Base-by-base conservation (phyloP, 2,113 vertebrate genomes). In the Perognathus longimembris region DNA sequence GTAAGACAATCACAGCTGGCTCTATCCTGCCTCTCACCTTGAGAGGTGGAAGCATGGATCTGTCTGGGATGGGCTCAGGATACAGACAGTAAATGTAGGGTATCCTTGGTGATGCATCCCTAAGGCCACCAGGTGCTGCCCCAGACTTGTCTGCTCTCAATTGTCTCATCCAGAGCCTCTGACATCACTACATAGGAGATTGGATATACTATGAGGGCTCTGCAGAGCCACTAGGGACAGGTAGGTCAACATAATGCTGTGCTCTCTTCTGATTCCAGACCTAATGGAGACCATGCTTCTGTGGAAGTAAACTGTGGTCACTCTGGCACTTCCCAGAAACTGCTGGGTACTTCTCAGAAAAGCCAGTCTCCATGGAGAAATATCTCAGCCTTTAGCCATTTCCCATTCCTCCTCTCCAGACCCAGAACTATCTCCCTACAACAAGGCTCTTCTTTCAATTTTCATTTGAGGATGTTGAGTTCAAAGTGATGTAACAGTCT, bases 271-370 rank as follows among this genome's bases (percentile, higher is more conserved):
- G 0, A 45, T 24, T 78, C 57, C 40, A 59, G 67, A 71, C 63
- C 78, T 89, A 69, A 90, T 32, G 32, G n/a, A 36, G 20, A 73
- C 45, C 18, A 12, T 0, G 0, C 17, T 8, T 84, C 11, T 82
- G 73, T 64, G 18, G 38, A 57, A 95, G 57, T 42, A 70, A 32
- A 17, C 34, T 1, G 0, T 64, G 38, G 28, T n/a, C 83, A 34
- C 54, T 17, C 36, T 0, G 0, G 34, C 24, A 34, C 61, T 88
- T 0, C 0, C 50, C 21, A 10, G 24, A 54, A 61, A 70, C 32
- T 54, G 75, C 7, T n/a, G 9, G n/a, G 28, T 28, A 50, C 45
- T 10, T 79, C 63, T 14, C 22, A 30, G 89, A 77, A 18, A 67
- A 36, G 32, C 61, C 14, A 84, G n/a, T 32, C 63, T 64, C 85